Evolutionary conservation across 2,888 invertebrate species (phyloP).

Genomic region (Scaptomyza polygonia): DNA sequence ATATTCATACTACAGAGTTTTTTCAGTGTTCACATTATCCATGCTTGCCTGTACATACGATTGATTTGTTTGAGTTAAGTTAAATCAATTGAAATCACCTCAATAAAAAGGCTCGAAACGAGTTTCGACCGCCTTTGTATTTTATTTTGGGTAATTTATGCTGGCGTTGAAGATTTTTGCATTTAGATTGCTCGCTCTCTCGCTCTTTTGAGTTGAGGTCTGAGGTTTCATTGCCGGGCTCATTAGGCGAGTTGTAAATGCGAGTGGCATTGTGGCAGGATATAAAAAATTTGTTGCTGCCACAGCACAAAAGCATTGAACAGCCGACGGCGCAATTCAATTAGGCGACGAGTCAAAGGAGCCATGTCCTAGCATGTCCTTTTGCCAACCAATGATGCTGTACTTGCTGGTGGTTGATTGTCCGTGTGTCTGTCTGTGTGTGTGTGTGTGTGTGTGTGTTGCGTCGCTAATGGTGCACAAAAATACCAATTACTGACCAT

Average conservation of each 20-base stretch:
- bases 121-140: not conserved
- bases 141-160: not conserved
- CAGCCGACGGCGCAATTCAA: constrained; percentile 62
- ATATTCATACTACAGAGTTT: no score
- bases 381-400: not conserved
- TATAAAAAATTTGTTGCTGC: constrained; percentile 55
- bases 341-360: constrained; percentile 46
- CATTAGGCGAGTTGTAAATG: constrained; percentile 20
- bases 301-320: constrained; percentile 52
- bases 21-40: no score
- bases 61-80: no score
- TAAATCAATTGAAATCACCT: not conserved
- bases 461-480: constrained; percentile 51
- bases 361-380: constrained; percentile 18
- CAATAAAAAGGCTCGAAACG: not conserved
- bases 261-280: constrained; percentile 18
- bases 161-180: not conserved
- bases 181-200: not conserved
- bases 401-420: no score
- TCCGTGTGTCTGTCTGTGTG: constrained; percentile 1
- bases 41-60: no score
- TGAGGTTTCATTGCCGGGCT: no score
- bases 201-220: not conserved
- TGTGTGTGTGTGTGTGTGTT: constrained; percentile 19
- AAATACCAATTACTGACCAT: constrained; percentile 49